phyloP scores from a whole-genome alignment of 1,140 invertebrate species.

The Dendrolimus punctatus region DNA sequence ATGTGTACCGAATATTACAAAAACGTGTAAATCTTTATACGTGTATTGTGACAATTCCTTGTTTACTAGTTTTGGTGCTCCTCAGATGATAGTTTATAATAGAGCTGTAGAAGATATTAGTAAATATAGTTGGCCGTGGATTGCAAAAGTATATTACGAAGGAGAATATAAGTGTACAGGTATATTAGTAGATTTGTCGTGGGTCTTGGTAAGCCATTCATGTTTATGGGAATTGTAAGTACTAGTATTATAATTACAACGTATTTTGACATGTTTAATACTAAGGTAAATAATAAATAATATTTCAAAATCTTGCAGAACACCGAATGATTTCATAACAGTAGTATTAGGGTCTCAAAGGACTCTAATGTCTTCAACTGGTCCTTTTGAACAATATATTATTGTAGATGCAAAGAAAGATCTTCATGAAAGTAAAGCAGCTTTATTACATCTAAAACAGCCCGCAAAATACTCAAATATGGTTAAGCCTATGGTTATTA shows the following conservation, averaged over 20 bases:
- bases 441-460: conserved; percentile 74
- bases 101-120: conserved; percentile 12
- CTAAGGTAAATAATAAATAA: background rate
- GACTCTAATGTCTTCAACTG: conserved; percentile 69
- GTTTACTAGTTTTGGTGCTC: conserved; percentile 32
- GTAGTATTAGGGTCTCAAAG: conserved; percentile 78
- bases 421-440: conserved; percentile 69
- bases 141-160: conserved; percentile 78
- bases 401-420: conserved; percentile 69
- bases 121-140: conserved; percentile 75
- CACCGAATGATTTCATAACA: conserved; percentile 73
- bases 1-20: conserved; percentile 57
- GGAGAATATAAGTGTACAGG: conserved; percentile 78
- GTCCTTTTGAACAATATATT: conserved; percentile 79
- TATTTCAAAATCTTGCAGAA: conserved; percentile 58
- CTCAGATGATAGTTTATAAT: conserved; percentile 18
- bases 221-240: conserved; percentile 74
- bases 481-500: conserved; percentile 74
- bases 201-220: conserved; percentile 75
- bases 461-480: conserved; percentile 73
- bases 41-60: conserved; percentile 47
- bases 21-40: conserved; percentile 56
- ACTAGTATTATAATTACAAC: conserved; percentile 1
- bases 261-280: background rate
- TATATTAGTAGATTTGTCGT: conserved; percentile 74